phyloP scores from a whole-genome alignment of 2,888 invertebrate species.

The Drosophila incognita region DNA sequence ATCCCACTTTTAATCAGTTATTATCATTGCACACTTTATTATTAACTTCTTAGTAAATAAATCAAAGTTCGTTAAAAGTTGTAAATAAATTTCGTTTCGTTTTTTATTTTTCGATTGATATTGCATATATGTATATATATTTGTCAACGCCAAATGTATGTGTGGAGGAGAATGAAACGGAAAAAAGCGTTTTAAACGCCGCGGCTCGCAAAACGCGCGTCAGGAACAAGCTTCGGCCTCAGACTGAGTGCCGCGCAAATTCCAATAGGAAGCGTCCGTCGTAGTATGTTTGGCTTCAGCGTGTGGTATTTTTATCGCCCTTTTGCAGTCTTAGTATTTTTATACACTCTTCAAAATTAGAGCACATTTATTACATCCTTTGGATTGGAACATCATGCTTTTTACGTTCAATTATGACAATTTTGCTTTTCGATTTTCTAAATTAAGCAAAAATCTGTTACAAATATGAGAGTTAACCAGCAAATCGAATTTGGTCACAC shows the following conservation, averaged over 20 bases:
- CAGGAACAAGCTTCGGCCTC: conserved; percentile 78
- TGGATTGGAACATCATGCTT: not conserved
- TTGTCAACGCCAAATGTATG: conserved; percentile 62
- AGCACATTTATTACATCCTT: not conserved
- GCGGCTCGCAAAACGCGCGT: conserved; percentile 81
- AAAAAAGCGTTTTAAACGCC: conserved; percentile 67
- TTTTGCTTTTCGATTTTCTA: not conserved
- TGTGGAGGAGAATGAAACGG: conserved; percentile 62
- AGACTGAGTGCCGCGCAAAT: conserved; percentile 59
- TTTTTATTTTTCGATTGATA: conserved; percentile 24
- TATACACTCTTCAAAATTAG: conserved; percentile 16
- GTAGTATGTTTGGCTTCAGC: conserved; percentile 16
- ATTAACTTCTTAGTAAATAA: conserved; percentile 8
- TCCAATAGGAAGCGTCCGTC: conserved; percentile 44
- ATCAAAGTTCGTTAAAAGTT: conserved; percentile 9
- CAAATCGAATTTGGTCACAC: conserved; percentile 33
- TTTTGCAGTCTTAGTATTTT: conserved; percentile 17
- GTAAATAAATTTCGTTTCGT: conserved; percentile 8
- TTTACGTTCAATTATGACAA: not conserved
- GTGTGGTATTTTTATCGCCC: conserved; percentile 37
- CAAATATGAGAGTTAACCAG: not conserved
- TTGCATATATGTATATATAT: conserved; percentile 24
- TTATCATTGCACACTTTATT: conserved; percentile 29
- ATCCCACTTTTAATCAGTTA: conserved; percentile 46
- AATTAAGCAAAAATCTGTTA: conserved; percentile 4